Conservation (phyloP, 2,888 invertebrate genomes). For the Cloeon dipterum region DNA sequence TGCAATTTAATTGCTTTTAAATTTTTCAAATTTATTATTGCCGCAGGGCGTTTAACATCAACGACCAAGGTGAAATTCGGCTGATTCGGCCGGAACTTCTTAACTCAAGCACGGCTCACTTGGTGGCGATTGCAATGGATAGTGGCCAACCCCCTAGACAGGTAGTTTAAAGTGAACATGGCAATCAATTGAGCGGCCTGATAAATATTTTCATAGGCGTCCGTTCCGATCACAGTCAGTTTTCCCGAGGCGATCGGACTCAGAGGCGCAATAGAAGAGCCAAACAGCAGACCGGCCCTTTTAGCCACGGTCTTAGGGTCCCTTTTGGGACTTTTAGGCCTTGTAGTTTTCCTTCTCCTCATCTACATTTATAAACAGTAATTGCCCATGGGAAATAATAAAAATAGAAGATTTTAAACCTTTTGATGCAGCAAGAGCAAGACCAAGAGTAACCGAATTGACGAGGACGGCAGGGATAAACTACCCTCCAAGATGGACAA, state of each 20-base stretch:
- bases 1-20: slow-evolving; percentile 5
- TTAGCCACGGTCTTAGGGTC: slow-evolving; percentile 41
- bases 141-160: slow-evolving; percentile 63
- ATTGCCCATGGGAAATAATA: background rate
- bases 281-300: slow-evolving; percentile 21
- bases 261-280: slow-evolving; percentile 15
- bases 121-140: slow-evolving; percentile 64
- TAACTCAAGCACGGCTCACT: slow-evolving; percentile 37
- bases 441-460: slow-evolving; percentile 13
- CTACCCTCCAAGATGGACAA: slow-evolving; percentile 20
- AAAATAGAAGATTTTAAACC: too few relatives aligned
- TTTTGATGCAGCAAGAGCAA: slow-evolving; percentile 13
- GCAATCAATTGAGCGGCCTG: background rate
- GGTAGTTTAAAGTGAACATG: slow-evolving; percentile 15
- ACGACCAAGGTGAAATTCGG: slow-evolving; percentile 37
- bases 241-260: slow-evolving; percentile 19
- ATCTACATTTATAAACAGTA: slow-evolving; percentile 40
- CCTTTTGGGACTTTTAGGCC: slow-evolving; percentile 43
- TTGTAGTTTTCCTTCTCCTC: slow-evolving; percentile 50
- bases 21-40: background rate
- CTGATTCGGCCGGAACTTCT: slow-evolving; percentile 13
- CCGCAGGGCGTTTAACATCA: slow-evolving; percentile 36
- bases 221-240: slow-evolving; percentile 24
- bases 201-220: too few relatives aligned
- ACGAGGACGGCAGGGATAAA: slow-evolving; percentile 8